Evolutionary conservation across 2,113 vertebrate genomes (phyloP), one percentile per base, ranked within the genome.

Genomic region (Nibea albiflora): DNA sequence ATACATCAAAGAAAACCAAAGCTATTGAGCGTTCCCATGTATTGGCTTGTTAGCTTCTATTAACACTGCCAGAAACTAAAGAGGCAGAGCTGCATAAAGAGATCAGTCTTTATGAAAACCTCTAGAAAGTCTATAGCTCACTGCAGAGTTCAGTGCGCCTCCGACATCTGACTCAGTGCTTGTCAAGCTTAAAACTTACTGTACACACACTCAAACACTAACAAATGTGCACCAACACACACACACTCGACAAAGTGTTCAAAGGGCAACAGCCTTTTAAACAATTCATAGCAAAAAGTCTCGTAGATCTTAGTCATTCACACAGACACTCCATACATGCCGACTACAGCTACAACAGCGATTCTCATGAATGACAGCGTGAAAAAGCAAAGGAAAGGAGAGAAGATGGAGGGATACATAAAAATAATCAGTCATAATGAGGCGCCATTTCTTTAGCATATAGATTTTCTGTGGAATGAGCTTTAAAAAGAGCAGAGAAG

Each of bases 1-100:
- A 57, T 86, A 76, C 80, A 90, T 91, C 85, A 91, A 90, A 90
- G 84, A 42, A 65, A 78, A 81, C 67, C 64, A 50, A 72, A 74
- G 81, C 87, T 73, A 72, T 65, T 74, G 83, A 88, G 83, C 3
- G 15, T 57, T 78, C 64, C 63, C 66, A 57, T 89, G 80, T 74
- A 80, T 77, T 66, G 46, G 76, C 69, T 84, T 90, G 86, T 89
- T 81, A 87, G 65, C 80, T 85, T 80, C 42, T 90, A 78, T 90
- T 73, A 87, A 80, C 81, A 15, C 56, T 53, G 54, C 57, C 86
- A 70, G 80, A 81, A 75, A 85, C 60, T 83, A 89, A 83, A 85
- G 52, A 72, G 53, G 16, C 4, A 69, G 60, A 53, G 73, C 39
- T 4, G 56, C 50, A 83, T 84, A 22, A 83, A 85, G 86, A 83